phyloP scores from a whole-genome alignment of 2,113 vertebrate species.

The Rhegmatorhina hoffmannsi region DNA sequence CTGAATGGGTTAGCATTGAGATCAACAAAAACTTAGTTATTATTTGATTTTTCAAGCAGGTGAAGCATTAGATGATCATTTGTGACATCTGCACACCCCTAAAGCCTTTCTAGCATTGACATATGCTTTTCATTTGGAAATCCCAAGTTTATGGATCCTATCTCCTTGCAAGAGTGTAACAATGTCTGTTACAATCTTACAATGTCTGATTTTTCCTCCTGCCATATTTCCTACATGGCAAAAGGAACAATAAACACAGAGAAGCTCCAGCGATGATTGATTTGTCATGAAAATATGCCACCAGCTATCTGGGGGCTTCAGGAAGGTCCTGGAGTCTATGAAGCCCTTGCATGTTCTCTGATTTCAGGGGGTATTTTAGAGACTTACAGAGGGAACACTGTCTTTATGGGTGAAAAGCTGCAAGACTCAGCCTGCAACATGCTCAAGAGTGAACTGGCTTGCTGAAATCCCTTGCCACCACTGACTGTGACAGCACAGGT shows the following conservation, averaged over 20 bases:
- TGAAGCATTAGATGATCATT: background rate
- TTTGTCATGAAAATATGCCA: background rate
- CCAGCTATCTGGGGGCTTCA: background rate
- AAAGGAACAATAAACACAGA: background rate
- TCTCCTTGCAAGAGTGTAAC: background rate
- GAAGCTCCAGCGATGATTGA: background rate
- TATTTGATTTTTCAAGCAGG: background rate
- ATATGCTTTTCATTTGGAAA: background rate
- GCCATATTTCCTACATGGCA: background rate
- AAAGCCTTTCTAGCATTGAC: background rate
- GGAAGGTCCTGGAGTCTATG: background rate
- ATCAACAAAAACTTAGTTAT: background rate
- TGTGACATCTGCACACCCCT: background rate
- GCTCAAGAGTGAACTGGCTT: background rate
- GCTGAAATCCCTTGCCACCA: background rate
- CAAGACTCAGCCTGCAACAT: background rate
- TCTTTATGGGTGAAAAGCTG: background rate
- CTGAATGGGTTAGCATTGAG: background rate
- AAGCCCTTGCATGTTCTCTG: background rate
- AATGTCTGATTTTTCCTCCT: background rate
- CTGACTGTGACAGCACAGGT: background rate
- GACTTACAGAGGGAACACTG: background rate
- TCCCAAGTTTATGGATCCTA: background rate
- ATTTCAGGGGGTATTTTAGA: background rate
- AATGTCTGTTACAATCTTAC: background rate